Percentiles rank a stretch among this genome's conserved stretches.
Conservation (phyloP, 2,113 vertebrate species). For the Rynchops niger region DNA sequence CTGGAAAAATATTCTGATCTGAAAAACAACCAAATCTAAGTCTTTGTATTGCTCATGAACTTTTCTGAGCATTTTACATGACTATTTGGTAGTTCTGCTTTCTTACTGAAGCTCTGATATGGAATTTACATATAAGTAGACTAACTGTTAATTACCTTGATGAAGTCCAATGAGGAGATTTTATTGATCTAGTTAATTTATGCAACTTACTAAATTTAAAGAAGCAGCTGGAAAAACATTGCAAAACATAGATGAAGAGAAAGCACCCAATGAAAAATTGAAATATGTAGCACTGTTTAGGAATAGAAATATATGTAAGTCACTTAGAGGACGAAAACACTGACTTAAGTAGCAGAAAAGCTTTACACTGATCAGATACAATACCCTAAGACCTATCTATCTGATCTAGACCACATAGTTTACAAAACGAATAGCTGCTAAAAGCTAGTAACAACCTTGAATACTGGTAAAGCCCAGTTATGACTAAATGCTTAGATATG, state of each 20-base stretch:
- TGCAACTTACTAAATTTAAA: neutral
- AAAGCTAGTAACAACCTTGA: neutral
- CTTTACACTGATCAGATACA: neutral
- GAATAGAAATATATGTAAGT: neutral
- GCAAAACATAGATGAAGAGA: neutral
- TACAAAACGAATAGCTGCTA: neutral
- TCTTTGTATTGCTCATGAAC: neutral
- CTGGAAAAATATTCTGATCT: neutral
- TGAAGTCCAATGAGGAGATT: neutral
- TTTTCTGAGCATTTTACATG: neutral
- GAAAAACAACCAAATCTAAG: neutral
- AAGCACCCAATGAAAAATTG: neutral
- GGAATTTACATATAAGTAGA: neutral
- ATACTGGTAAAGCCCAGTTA: constrained; percentile 42
- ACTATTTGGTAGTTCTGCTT: neutral
- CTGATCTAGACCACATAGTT: neutral
- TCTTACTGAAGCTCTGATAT: neutral
- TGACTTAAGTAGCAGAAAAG: neutral
- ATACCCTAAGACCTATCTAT: neutral
- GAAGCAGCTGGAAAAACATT: neutral
- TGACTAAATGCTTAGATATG: constrained; percentile 37
- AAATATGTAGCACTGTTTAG: neutral
- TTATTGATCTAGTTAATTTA: neutral
- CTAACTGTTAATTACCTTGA: neutral
- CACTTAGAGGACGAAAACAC: neutral